Evolutionary conservation across 2,888 invertebrate genomes (phyloP), one percentile per base, ranked within the genome.

Genomic region (Drosophila mercatorum): DNA sequence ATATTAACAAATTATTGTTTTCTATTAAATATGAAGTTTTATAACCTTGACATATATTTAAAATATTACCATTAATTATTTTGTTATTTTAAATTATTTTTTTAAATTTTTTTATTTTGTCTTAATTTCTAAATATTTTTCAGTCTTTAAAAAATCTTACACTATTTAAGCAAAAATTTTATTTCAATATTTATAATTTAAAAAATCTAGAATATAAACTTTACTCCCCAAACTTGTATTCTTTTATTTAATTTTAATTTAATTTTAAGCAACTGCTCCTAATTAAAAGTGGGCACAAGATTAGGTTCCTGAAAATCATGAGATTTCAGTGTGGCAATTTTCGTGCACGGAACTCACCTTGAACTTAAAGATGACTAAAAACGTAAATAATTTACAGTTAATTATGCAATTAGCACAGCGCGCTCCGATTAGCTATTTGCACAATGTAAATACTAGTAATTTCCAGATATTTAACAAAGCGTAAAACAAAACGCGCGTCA

Each of bases 361-460:
- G 88, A 79, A 79, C 79, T 89, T 75, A 68, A 72, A 36, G 57
- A 64, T 67, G 52, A 28, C 44, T 58, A 62, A 64, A 59, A 83
- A 68, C 59, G 71, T 47, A 71, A 74, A 69, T 79, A 59, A 56
- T 60, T 67, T 65, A 75, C 65, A 68, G 69, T 56, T 63, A 81
- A 76, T 75, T 79, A 83, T 81, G 74, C 64, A 88, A 86, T 86
- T 80, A 68, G 63, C 71, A 61, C 31, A 49, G 28, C 67, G 75
- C 85, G 53, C 74, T 64, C 47, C 65, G 49, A 72, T 75, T 55
- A 66, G 28, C 64, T 56, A 49, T 55, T 68, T 65, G 38, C 56
- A 56, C 57, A 38, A 47, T 67, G 34, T 62, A 47, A 51, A 43
- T 55, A 61, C 47, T 26, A 61, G 43, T 64, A 49, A 38, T 71